A percentile compares a stretch with the other conserved stretches of the same genome.
These are phyloP conservation scores for Sinotaia quadrata DNA, from an alignment of 2,888 invertebrate species.

Conservation along the genomic window DNA sequence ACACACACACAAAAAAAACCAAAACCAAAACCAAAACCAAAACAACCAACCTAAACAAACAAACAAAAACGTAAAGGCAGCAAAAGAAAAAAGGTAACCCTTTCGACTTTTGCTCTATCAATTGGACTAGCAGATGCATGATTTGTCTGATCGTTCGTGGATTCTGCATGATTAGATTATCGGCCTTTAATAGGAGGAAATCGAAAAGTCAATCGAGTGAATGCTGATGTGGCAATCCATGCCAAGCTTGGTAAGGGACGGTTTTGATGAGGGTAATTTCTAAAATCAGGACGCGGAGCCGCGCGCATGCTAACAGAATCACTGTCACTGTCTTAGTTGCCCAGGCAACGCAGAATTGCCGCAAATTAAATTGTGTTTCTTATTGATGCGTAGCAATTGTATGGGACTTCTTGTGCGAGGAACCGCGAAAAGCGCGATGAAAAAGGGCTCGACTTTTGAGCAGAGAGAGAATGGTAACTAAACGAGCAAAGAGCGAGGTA, in stretches of 20 bases:
- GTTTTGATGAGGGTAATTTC: constrained; percentile 32
- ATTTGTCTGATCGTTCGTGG: constrained; percentile 19
- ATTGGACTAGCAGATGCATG: constrained; percentile 10
- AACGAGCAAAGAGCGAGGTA: constrained; percentile 16
- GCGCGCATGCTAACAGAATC: constrained; percentile 32
- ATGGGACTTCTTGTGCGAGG: not conserved
- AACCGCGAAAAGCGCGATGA: not conserved
- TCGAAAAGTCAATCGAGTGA: constrained; percentile 31
- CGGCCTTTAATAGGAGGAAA: constrained; percentile 32
- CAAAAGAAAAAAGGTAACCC: not conserved
- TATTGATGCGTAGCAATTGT: constrained; percentile 37
- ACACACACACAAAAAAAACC: not conserved
- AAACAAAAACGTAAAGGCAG: not conserved
- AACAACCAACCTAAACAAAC: not conserved
- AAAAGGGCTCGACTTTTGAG: not conserved
- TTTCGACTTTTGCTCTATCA: not conserved
- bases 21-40: not conserved
- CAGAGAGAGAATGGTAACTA: constrained; percentile 17
- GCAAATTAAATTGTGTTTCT: constrained; percentile 38
- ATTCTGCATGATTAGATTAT: constrained; percentile 35
- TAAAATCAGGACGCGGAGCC: constrained; percentile 15
- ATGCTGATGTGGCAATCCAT: constrained; percentile 22
- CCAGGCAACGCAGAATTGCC: constrained; percentile 33
- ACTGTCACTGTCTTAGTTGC: constrained; percentile 32
- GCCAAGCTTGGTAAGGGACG: not conserved